phyloP scores from a whole-genome alignment of 1,140 invertebrate species.

The Paraescarpia echinospica region DNA sequence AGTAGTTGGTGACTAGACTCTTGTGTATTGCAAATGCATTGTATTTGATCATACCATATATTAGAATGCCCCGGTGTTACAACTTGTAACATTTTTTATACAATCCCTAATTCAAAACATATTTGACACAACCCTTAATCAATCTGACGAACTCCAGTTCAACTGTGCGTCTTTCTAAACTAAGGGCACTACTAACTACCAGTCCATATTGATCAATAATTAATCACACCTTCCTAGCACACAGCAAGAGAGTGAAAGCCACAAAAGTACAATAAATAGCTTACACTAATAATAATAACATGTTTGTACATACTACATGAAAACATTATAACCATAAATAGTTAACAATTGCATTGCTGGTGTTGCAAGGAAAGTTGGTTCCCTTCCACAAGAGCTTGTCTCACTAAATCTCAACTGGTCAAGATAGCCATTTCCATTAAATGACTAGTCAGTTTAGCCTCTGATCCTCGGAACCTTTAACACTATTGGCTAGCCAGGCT shows the following conservation, averaged over 20 bases:
- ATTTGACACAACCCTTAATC: neutral
- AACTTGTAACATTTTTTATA: neutral
- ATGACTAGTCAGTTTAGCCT: neutral
- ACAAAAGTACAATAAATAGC: neutral
- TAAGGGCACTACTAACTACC: neutral
- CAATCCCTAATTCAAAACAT: neutral
- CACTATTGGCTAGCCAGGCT: neutral
- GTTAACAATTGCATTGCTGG: neutral
- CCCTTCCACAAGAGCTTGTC: neutral
- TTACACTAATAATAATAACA: neutral
- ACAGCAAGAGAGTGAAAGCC: neutral
- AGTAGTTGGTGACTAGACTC: neutral
- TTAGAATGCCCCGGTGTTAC: neutral
- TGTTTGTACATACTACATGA: neutral
- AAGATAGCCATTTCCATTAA: neutral
- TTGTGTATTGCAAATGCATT: neutral
- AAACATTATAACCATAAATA: conserved; percentile 2
- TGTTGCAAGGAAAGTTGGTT: neutral
- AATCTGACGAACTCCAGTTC: neutral
- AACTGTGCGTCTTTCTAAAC: neutral
- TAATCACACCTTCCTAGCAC: neutral
- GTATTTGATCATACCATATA: neutral
- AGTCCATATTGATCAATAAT: neutral
- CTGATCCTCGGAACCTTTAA: neutral
- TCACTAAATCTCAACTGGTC: neutral